Conservation (phyloP, 37 sponge, comb jelly and placozoan genomes). For the Ianthella basta region DNA sequence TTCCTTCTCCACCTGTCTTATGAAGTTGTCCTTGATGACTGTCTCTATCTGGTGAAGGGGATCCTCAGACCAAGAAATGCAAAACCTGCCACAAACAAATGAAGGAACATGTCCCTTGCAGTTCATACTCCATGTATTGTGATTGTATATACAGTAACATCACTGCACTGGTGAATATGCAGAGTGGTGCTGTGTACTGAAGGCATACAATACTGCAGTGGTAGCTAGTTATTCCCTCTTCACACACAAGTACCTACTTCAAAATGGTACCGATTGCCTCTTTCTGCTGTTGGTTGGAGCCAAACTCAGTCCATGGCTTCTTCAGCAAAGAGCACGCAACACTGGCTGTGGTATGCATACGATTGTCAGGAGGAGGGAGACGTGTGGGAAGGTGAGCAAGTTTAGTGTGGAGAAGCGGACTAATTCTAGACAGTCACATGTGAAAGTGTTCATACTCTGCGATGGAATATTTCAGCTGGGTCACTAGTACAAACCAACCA, state of each 20-base stretch:
- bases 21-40: conserved; percentile 40
- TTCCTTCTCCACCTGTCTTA: conserved; percentile 53
- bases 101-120: no score
- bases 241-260: not conserved
- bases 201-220: no score
- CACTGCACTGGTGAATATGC: no score
- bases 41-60: conserved; percentile 51
- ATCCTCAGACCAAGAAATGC: conserved; percentile 65
- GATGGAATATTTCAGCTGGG: conserved; percentile 18
- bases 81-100: not conserved
- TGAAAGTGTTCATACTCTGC: conserved; percentile 15
- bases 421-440: no score
- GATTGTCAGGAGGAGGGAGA: not conserved
- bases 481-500: not conserved
- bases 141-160: no score
- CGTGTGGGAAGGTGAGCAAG: no score
- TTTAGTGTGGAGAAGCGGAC: no score
- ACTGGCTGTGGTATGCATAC: not conserved
- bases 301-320: conserved; percentile 48
- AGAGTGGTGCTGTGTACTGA: no score
- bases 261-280: conserved; percentile 60
- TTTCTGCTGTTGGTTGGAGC: conserved; percentile 53
- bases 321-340: conserved; percentile 27
- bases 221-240: no score
- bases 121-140: no score